phyloP scores from a whole-genome alignment of 2,797 vertebrate genomes.

The Octomys mimax region DNA sequence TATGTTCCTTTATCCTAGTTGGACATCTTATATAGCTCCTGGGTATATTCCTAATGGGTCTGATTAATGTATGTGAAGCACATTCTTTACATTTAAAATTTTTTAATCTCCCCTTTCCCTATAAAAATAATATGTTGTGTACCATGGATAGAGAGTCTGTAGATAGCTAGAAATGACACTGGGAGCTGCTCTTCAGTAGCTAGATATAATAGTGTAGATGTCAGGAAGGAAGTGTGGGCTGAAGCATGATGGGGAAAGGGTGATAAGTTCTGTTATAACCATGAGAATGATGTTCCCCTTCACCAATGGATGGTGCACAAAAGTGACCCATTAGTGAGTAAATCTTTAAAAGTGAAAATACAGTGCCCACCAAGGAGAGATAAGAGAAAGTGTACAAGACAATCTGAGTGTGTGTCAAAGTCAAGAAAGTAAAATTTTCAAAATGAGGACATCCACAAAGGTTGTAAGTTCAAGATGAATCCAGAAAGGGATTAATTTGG shows the following conservation, averaged over 20 bases:
- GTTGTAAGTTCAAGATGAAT: neutral
- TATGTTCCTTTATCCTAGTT: neutral
- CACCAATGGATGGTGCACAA: neutral
- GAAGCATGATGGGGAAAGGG: neutral
- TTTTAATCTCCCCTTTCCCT: neutral
- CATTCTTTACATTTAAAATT: neutral
- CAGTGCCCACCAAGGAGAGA: neutral
- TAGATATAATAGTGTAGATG: neutral
- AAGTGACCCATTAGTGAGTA: neutral
- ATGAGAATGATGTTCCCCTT: neutral
- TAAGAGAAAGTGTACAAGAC: neutral
- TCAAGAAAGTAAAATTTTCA: neutral
- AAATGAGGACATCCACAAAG: neutral
- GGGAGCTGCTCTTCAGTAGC: neutral
- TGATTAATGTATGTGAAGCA: neutral
- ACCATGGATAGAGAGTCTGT: neutral
- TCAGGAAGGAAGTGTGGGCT: neutral
- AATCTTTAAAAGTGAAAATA: constrained; percentile 1
- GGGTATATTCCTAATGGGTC: neutral
- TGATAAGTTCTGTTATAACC: neutral
- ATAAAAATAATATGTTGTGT: neutral
- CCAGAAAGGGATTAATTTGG: neutral
- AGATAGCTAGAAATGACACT: neutral
- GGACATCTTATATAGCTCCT: neutral
- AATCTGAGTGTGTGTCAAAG: neutral